A percentile compares a stretch with the other conserved stretches of the same genome.
Evolutionary conservation across 2,888 invertebrate genomes (phyloP).

Genomic region (Lycia hirtaria): DNA sequence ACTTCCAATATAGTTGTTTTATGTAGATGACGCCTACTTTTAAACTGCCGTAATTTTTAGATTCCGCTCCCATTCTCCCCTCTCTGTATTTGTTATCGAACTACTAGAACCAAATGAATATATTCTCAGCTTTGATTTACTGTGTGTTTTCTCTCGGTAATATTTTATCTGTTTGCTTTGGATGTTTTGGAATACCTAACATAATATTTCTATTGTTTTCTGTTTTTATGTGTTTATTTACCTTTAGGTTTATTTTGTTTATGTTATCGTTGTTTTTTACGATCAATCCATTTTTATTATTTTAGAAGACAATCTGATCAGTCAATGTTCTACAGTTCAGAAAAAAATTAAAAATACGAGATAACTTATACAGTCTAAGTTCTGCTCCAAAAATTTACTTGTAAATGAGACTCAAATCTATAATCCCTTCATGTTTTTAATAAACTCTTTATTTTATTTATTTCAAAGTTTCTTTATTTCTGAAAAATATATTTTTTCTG

Average conservation of each 20-base stretch:
- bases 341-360: no score
- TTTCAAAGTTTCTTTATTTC: no score
- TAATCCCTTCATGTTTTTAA: no score
- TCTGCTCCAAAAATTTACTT: no score
- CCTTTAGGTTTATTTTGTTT: background rate
- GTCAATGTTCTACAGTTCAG: no score
- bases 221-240: background rate
- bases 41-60: slow-evolving; percentile 85
- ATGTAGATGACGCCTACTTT: slow-evolving; percentile 84
- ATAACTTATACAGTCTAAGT: no score
- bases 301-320: no score
- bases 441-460: no score
- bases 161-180: slow-evolving; percentile 46
- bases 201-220: background rate
- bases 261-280: no score
- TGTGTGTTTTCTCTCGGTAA: slow-evolving; percentile 57
- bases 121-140: slow-evolving; percentile 78
- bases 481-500: no score
- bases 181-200: slow-evolving; percentile 30
- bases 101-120: slow-evolving; percentile 76
- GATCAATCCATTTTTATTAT: no score
- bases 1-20: slow-evolving; percentile 81
- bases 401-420: no score
- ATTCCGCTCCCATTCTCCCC: slow-evolving; percentile 81
- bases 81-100: slow-evolving; percentile 78